Base-by-base conservation (phyloP, 2,113 vertebrate genomes). In the Misgurnus anguillicaudatus region DNA sequence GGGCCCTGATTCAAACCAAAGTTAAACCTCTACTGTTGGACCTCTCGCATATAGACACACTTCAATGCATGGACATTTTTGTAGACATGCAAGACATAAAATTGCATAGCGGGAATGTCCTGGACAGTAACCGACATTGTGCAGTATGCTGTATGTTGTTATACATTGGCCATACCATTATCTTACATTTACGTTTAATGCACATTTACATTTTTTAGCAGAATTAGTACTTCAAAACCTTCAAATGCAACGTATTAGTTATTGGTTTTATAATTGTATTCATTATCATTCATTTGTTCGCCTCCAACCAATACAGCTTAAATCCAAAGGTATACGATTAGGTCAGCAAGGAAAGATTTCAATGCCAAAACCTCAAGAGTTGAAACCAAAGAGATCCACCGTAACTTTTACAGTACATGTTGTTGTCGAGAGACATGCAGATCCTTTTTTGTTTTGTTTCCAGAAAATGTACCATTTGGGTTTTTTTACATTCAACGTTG, bases 321-420 rank as follows among this genome's bases (percentile, higher is more conserved):
- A 92, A 90, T 91, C 92, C 93, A 94, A 94, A 94, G 93, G 88
- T 91, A 70, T 80, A 82, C 71, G 78, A 89, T 85, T 87, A 91
- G 88, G 88, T 91, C 86, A 87, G 87, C 85, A 86, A 90, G 87
- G 85, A 88, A 85, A 92, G 87, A 92, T 91, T 88, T 91, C 89
- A 90, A 88, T 89, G 74, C 80, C 75, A 87, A 88, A 91, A 91
- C 90, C 91, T 92, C 91, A 91, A 91, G 89, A 91, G 89, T 93
- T 86, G 92, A 91, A 92, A 94, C 93, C 93, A 93, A 93, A 94
- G 92, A 94, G 87, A 89, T 92, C 87, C 86, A 88, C 86, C 82
- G 78, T 88, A 82, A 85, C 83, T 87, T 82, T 68, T 86, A 79
- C 82, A 61, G 24, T 31, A 31, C 24, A 31, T 3, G 24, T 31